phyloP scores from a whole-genome alignment of 2,113 vertebrate genomes.

The Serinus canaria region DNA sequence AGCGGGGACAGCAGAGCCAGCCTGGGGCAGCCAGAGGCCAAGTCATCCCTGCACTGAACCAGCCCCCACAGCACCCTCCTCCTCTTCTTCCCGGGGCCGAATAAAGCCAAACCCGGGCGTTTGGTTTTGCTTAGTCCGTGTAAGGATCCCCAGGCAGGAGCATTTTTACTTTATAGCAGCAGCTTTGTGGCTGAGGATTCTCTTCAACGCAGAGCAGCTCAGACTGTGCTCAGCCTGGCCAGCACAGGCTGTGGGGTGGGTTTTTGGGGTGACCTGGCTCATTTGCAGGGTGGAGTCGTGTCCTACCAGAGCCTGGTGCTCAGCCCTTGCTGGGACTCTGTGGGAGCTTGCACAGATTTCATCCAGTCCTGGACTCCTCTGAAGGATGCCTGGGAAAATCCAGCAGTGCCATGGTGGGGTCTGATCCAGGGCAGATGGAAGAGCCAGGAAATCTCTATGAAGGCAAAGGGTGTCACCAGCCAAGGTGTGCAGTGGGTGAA shows the following conservation, averaged over 20 bases:
- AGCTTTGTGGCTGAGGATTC: neutral
- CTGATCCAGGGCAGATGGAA: neutral
- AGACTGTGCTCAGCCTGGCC: neutral
- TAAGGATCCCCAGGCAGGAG: neutral
- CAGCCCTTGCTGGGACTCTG: neutral
- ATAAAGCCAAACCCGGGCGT: neutral
- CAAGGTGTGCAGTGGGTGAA: neutral
- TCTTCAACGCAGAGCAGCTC: accelerated
- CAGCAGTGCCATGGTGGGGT: neutral
- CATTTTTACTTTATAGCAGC: neutral
- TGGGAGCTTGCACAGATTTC: neutral
- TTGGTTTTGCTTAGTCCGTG: neutral
- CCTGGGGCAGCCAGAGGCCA: accelerated
- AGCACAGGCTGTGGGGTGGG: neutral
- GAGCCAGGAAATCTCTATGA: neutral
- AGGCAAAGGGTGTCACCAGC: neutral
- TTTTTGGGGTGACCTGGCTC: neutral
- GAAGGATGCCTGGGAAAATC: neutral
- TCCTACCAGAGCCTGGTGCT: neutral
- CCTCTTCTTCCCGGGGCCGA: neutral
- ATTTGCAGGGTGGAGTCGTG: accelerated
- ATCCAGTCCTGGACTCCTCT: neutral
- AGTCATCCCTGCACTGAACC: accelerated
- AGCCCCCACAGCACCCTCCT: neutral
- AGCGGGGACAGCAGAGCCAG: no score